phyloP scores from a whole-genome alignment of 2,797 vertebrate species.

The Ara ararauna region DNA sequence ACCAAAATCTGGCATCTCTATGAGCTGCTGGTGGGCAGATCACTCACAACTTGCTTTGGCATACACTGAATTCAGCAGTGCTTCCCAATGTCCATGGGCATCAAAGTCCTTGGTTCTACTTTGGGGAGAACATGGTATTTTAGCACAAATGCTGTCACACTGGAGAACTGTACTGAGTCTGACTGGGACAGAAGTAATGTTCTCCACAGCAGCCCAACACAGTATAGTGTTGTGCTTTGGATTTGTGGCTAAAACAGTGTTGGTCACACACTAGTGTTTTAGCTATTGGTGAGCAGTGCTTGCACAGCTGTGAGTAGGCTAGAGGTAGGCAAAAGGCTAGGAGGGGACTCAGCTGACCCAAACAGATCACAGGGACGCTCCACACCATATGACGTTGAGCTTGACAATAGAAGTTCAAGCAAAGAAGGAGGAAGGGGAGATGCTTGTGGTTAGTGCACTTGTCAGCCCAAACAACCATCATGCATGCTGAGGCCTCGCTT shows the following conservation, averaged over 20 bases:
- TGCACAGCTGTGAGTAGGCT: background rate
- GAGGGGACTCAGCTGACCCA: background rate
- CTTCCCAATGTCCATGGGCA: accelerated
- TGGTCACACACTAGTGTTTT: accelerated
- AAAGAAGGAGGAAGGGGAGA: background rate
- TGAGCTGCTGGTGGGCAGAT: background rate
- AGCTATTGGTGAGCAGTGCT: background rate
- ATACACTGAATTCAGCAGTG: background rate
- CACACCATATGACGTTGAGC: background rate
- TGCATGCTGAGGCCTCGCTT: accelerated
- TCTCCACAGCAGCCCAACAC: background rate
- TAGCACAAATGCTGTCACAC: background rate
- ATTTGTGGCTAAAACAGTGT: background rate
- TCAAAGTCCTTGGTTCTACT: background rate
- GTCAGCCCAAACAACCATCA: background rate
- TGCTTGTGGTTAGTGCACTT: background rate
- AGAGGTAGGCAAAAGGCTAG: background rate
- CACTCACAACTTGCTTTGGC: background rate
- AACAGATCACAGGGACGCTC: background rate
- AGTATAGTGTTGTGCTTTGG: background rate
- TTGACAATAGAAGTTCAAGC: background rate
- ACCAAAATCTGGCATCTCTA: background rate
- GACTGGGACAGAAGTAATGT: background rate
- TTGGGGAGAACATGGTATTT: accelerated
- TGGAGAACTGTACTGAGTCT: background rate